phyloP scores from a whole-genome alignment of 1,140 invertebrate genomes.

The Scaptomyza pallida region DNA sequence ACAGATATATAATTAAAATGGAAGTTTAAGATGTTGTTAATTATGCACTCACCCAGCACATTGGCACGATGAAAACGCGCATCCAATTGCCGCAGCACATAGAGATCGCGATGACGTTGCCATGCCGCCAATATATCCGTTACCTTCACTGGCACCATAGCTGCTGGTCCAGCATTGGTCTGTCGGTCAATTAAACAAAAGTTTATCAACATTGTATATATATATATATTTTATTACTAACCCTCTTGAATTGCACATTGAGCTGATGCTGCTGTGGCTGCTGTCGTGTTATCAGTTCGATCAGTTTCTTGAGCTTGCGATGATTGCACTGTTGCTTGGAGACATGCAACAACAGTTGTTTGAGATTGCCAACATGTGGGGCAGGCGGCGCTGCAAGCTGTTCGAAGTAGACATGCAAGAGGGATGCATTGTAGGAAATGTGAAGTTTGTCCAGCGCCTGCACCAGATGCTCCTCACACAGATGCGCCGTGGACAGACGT shows the following conservation, averaged over 20 bases:
- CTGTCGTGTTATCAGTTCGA: conserved; percentile 61
- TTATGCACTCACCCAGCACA: conserved; percentile 60
- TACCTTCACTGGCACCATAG: conserved; percentile 66
- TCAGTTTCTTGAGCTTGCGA: conserved; percentile 70
- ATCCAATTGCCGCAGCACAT: conserved; percentile 64
- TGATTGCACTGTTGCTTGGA: conserved; percentile 77
- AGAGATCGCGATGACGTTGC: conserved; percentile 68
- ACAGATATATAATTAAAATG: background rate
- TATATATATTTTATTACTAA: conserved; percentile 18
- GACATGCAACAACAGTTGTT: conserved; percentile 64
- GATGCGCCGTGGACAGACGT: conserved; percentile 62
- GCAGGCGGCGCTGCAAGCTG: conserved; percentile 11
- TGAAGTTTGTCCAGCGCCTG: conserved; percentile 78
- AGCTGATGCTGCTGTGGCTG: conserved; percentile 58
- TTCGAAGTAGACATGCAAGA: conserved; percentile 64
- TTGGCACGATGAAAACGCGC: conserved; percentile 70
- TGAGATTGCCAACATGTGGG: conserved; percentile 43
- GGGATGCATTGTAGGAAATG: conserved; percentile 65
- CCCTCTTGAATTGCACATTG: conserved; percentile 68
- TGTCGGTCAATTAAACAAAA: conserved; percentile 19
- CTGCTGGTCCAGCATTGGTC: conserved; percentile 28
- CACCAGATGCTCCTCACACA: conserved; percentile 70
- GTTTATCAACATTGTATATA: background rate
- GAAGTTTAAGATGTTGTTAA: background rate
- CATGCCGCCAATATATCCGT: conserved; percentile 66